Evolutionary conservation across 2,797 vertebrate genomes (phyloP).

Genomic region (Pseudomugil gertrudae): DNA sequence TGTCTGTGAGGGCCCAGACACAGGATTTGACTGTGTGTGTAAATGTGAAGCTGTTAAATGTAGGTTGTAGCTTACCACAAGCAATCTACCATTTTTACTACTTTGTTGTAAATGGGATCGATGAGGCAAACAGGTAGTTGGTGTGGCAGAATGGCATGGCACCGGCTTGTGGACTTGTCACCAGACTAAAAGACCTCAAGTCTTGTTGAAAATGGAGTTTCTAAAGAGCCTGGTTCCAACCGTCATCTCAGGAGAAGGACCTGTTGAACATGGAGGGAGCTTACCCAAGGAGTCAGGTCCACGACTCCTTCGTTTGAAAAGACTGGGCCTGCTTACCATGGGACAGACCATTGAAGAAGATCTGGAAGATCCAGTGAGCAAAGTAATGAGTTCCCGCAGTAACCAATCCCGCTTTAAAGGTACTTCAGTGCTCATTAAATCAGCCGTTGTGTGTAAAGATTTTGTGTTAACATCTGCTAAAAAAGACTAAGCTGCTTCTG

Average conservation of each 20-base stretch:
- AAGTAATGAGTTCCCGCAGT: conserved; percentile 40
- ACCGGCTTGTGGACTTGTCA: conserved; percentile 29
- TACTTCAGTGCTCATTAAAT: conserved; percentile 54
- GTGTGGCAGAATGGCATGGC: conserved; percentile 39
- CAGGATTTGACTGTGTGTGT: conserved; percentile 13
- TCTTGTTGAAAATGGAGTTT: conserved; percentile 87
- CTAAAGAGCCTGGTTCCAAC: conserved; percentile 90
- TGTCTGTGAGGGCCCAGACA: conserved; percentile 15
- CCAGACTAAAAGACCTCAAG: conserved; percentile 44
- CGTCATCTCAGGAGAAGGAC: conserved; percentile 82
- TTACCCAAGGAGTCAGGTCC: conserved; percentile 81
- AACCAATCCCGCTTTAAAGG: conserved; percentile 75
- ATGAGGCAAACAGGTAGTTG: conserved; percentile 26
- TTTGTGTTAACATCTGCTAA: conserved; percentile 10
- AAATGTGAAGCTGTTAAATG: conserved; percentile 19
- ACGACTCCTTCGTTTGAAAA: conserved; percentile 88
- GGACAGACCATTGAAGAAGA: conserved; percentile 86
- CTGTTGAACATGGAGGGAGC: conserved; percentile 71
- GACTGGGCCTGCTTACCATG: conserved; percentile 84
- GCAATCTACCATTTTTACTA: conserved; percentile 4
- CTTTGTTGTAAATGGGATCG: conserved; percentile 40
- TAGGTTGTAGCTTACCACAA: conserved; percentile 19
- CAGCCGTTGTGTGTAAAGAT: conserved; percentile 4
- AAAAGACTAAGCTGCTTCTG: conserved; percentile 1
- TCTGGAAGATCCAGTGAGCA: conserved; percentile 31